A percentile compares a stretch with the other conserved stretches of the same genome.
phyloP scores from a whole-genome alignment of 1,140 invertebrate genomes.

The Steinernema feltiae region DNA sequence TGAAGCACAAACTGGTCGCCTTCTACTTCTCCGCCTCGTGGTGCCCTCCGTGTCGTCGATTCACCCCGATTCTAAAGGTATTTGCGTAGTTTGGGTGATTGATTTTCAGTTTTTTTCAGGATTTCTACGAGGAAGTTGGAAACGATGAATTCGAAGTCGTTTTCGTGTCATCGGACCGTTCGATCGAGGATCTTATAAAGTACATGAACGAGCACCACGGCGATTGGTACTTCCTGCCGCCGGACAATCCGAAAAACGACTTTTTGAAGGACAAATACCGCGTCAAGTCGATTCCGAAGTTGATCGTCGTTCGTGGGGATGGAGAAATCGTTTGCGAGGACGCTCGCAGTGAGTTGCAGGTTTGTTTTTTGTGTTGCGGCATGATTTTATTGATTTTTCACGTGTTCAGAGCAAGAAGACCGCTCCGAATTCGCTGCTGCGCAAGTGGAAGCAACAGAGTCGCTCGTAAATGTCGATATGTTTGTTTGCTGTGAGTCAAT shows the following conservation, averaged over 20 bases:
- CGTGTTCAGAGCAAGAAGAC: background rate
- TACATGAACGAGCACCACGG: conserved; percentile 59
- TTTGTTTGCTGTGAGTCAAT: no score
- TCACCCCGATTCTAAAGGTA: conserved; percentile 60
- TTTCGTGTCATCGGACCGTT: conserved; percentile 58
- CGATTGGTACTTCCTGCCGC: conserved; percentile 45
- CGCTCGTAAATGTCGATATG: no score
- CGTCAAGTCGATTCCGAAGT: conserved; percentile 46
- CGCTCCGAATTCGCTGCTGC: background rate
- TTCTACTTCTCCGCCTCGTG: conserved; percentile 64
- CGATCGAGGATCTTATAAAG: conserved; percentile 48
- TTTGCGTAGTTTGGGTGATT: background rate
- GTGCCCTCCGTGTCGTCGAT: conserved; percentile 62
- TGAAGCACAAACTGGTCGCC: conserved; percentile 44
- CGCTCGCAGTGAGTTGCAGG: conserved; percentile 39
- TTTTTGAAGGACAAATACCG: conserved; percentile 8
- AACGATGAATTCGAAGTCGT: conserved; percentile 53
- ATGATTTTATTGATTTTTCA: background rate
- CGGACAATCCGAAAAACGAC: background rate
- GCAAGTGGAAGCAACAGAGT: conserved; percentile 1
- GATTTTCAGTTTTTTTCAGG: background rate
- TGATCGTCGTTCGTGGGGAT: conserved; percentile 47
- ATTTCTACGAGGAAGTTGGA: background rate
- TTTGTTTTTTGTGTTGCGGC: background rate
- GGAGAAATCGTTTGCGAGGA: conserved; percentile 46